Percentiles rank a stretch among this genome's conserved stretches.
Conservation (phyloP, 2,797 vertebrate species). For the Urophycis tenuis region DNA sequence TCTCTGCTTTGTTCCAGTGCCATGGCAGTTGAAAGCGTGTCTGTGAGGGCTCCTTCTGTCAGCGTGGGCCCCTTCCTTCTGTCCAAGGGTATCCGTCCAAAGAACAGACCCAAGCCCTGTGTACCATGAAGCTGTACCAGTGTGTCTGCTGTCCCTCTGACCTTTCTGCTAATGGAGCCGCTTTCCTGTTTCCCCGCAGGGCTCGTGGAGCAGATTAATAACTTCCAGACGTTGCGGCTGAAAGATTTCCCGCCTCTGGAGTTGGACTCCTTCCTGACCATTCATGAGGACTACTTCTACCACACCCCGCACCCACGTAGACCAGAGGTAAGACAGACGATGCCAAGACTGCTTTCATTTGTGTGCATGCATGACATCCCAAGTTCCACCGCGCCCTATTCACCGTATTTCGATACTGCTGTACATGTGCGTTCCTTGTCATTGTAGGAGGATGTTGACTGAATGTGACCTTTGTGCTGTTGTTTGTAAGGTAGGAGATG, state of each 20-base stretch:
- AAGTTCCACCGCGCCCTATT: neutral
- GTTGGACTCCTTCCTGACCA: conserved; percentile 75
- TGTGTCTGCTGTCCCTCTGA: neutral
- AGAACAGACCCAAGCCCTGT: neutral
- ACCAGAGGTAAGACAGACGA: conserved; percentile 73
- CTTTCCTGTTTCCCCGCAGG: conserved; percentile 59
- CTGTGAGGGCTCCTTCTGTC: conserved; percentile 80
- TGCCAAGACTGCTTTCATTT: neutral
- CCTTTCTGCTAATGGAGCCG: neutral
- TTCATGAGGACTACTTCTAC: conserved; percentile 88
- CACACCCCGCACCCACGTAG: conserved; percentile 80
- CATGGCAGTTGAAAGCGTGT: conserved; percentile 95
- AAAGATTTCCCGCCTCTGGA: conserved; percentile 63
- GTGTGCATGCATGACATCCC: neutral
- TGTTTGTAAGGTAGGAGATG: conserved; percentile 82
- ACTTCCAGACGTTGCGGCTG: conserved; percentile 83
- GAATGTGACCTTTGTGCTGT: neutral
- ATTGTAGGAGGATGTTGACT: neutral
- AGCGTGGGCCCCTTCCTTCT: conserved; percentile 79
- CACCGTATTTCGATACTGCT: neutral
- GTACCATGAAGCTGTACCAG: neutral
- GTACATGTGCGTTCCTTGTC: neutral
- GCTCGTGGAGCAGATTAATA: conserved; percentile 83
- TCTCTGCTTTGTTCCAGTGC: conserved; percentile 65
- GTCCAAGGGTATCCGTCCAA: conserved; percentile 72